Evolutionary conservation across 2,113 vertebrate genomes (phyloP).

Genomic region (Arenaria interpres): DNA sequence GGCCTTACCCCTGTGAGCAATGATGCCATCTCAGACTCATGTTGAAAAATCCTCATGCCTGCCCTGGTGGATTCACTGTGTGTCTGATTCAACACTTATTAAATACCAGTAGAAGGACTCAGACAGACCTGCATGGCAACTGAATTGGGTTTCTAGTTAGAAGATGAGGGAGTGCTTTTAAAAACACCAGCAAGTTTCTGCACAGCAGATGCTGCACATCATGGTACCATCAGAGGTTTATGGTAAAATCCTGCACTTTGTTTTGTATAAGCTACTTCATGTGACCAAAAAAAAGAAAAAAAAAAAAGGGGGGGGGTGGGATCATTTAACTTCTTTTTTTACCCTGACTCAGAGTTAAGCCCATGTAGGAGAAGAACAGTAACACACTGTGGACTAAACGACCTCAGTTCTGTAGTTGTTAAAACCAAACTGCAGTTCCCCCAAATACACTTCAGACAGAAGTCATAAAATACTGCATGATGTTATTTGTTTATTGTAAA

Average conservation of each 20-base stretch:
- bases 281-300: neutral
- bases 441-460: slow-evolving; percentile 63
- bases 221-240: neutral
- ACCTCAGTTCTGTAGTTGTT: neutral
- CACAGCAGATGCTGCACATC: neutral
- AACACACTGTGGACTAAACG: slow-evolving; percentile 21
- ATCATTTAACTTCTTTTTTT: neutral
- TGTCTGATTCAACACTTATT: neutral
- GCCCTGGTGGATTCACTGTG: neutral
- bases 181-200: neutral
- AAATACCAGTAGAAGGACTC: neutral
- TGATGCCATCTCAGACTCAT: neutral
- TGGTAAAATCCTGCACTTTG: neutral
- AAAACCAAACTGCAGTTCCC: slow-evolving; percentile 40
- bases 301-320: neutral
- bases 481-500: slow-evolving; percentile 53
- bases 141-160: neutral
- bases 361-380: slow-evolving; percentile 33
- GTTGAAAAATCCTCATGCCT: neutral
- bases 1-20: neutral
- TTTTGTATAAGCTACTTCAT: neutral
- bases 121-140: neutral
- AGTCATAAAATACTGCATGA: slow-evolving; percentile 69
- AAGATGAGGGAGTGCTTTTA: neutral
- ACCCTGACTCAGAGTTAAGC: neutral